phyloP scores from a whole-genome alignment of 2,113 vertebrate genomes.

The Gopherus flavomarginatus region DNA sequence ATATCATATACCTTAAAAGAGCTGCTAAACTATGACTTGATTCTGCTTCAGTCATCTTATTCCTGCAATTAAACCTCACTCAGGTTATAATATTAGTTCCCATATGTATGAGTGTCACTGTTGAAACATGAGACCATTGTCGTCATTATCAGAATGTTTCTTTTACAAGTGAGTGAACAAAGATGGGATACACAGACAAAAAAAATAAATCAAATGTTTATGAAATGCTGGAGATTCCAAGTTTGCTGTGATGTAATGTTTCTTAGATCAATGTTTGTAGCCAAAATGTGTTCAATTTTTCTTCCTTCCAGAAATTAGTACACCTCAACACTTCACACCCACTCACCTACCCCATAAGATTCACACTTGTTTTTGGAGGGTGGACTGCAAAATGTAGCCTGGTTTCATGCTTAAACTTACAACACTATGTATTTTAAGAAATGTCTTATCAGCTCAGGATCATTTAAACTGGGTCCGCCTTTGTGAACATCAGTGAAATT shows the following conservation, averaged over 20 bases:
- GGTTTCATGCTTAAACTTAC: neutral
- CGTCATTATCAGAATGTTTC: neutral
- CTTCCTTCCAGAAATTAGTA: neutral
- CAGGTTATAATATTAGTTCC: neutral
- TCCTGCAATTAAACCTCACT: constrained; percentile 1
- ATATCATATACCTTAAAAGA: neutral
- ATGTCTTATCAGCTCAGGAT: neutral
- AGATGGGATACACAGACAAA: neutral
- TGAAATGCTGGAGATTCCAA: neutral
- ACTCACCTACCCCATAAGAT: neutral
- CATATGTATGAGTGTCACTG: neutral
- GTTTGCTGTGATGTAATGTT: neutral
- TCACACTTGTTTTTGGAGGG: neutral
- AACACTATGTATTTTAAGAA: neutral
- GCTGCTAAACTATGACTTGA: neutral
- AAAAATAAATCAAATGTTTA: neutral
- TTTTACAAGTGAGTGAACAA: neutral
- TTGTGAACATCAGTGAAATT: neutral
- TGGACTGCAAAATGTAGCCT: neutral
- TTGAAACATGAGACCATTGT: neutral
- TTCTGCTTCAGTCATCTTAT: constrained; percentile 1
- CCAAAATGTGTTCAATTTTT: neutral
- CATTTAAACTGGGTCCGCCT: neutral
- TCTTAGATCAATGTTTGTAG: neutral
- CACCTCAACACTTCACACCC: neutral